These are phyloP conservation scores for Penaeus indicus DNA, from an alignment of 1,140 invertebrate genomes.

Conservation along the genomic window DNA sequence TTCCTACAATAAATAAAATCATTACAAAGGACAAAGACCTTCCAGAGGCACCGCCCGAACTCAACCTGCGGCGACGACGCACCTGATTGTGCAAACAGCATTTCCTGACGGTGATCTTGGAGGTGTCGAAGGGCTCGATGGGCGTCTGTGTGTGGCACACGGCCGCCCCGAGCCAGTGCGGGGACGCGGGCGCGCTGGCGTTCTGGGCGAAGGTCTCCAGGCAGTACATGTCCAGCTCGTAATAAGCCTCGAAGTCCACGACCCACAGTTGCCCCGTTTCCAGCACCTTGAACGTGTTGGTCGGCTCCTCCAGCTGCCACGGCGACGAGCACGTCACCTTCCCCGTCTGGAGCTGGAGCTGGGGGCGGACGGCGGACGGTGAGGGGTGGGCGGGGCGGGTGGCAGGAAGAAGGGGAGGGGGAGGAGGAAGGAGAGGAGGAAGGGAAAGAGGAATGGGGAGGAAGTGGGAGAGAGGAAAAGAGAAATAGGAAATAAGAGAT, in stretches of 20 bases:
- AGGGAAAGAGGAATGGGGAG: neutral
- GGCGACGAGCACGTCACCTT: conserved; percentile 58
- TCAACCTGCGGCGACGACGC: neutral
- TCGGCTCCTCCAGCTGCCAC: conserved; percentile 53
- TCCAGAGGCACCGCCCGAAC: neutral
- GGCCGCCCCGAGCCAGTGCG: conserved; percentile 59
- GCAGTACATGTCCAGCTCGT: conserved; percentile 62
- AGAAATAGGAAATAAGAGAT: neutral
- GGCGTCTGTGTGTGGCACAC: conserved; percentile 58
- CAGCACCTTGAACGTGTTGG: conserved; percentile 60
- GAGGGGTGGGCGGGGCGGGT: too few relatives aligned
- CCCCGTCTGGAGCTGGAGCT: conserved; percentile 52
- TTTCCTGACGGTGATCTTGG: conserved; percentile 65
- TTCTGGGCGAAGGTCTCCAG: conserved; percentile 63
- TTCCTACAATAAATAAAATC: too few relatives aligned
- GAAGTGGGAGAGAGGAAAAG: neutral
- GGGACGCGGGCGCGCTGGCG: conserved; percentile 55
- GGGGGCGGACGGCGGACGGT: neutral
- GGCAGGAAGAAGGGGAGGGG: neutral
- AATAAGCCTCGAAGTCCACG: conserved; percentile 56
- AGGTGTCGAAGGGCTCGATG: conserved; percentile 61
- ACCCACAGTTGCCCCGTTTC: conserved; percentile 65
- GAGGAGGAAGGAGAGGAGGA: neutral
- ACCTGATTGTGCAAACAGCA: conserved; percentile 64
- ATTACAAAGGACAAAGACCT: too few relatives aligned